phyloP scores from a whole-genome alignment of 2,888 invertebrate genomes.

The Micoletzkya japonica region DNA sequence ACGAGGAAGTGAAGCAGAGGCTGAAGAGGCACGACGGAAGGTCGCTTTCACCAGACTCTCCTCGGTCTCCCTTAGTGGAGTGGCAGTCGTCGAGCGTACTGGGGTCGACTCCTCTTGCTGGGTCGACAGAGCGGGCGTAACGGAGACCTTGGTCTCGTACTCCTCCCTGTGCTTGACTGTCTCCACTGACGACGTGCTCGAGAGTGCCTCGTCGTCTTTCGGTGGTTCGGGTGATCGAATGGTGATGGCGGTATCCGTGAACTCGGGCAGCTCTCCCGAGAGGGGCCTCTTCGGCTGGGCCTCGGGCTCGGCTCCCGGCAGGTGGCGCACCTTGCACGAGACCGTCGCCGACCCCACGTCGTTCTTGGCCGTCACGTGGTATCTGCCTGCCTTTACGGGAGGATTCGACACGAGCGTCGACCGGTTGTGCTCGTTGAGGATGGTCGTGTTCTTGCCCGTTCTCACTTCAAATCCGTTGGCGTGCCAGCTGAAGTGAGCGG shows the following conservation, averaged over 20 bases:
- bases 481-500: constrained; percentile 66
- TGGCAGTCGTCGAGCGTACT: constrained; percentile 23
- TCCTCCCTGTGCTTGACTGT: constrained; percentile 40
- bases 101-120: constrained; percentile 35
- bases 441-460: constrained; percentile 38
- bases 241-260: constrained; percentile 45
- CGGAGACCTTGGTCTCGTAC: constrained; percentile 16
- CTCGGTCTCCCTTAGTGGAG: constrained; percentile 22
- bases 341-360: constrained; percentile 46
- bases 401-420: constrained; percentile 56
- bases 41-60: constrained; percentile 3
- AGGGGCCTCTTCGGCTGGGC: not conserved
- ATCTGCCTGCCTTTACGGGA: constrained; percentile 55
- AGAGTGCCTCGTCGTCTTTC: constrained; percentile 32
- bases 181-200: constrained; percentile 36
- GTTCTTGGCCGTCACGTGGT: constrained; percentile 52
- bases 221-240: constrained; percentile 32
- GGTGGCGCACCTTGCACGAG: constrained; percentile 37
- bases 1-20: constrained; percentile 33
- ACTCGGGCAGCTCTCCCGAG: constrained; percentile 34
- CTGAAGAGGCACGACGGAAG: constrained; percentile 22
- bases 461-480: constrained; percentile 66
- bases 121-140: constrained; percentile 30
- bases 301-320: constrained; percentile 41
- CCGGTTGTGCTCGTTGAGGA: constrained; percentile 52